Evolutionary conservation across 2,888 invertebrate species (phyloP).

Genomic region (Ptychoptera contaminata): DNA sequence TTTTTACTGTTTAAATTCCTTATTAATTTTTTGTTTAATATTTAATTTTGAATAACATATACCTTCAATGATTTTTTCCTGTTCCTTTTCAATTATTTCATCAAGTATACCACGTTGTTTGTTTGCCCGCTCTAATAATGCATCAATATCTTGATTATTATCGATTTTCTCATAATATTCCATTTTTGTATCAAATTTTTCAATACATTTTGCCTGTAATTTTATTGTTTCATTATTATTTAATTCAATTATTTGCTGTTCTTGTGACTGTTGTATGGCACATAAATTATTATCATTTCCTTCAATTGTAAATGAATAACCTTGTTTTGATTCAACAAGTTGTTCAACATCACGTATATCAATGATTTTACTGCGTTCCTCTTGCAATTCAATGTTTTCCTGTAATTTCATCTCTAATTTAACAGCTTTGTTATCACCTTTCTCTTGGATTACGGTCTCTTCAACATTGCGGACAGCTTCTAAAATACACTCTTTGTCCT

Average conservation of each 20-base stretch:
- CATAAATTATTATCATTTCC: no score
- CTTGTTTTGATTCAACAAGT: no score
- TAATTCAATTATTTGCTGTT: no score
- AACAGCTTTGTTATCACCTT: conserved; percentile 8
- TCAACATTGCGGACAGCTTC: neutral
- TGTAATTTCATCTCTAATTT: no score
- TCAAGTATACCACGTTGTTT: conserved; percentile 53
- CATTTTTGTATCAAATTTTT: conserved; percentile 6
- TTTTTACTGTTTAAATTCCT: no score
- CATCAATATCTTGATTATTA: conserved; percentile 44
- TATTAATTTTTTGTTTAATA: neutral
- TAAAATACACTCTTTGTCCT: conserved; percentile 7
- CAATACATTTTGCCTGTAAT: neutral
- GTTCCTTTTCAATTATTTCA: conserved; percentile 41
- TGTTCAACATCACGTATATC: no score
- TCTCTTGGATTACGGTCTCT: conserved; percentile 9
- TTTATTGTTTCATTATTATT: no score
- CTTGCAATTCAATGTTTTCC: no score
- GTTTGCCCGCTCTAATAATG: conserved; percentile 45
- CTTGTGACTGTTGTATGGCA: no score
- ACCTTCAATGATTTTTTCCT: conserved; percentile 6
- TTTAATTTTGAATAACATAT: neutral
- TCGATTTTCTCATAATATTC: conserved; percentile 33
- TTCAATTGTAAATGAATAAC: no score
- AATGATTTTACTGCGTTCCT: no score